Evolutionary conservation across 2,113 vertebrate genomes (phyloP).

Genomic region (Ageneiosus marmoratus): DNA sequence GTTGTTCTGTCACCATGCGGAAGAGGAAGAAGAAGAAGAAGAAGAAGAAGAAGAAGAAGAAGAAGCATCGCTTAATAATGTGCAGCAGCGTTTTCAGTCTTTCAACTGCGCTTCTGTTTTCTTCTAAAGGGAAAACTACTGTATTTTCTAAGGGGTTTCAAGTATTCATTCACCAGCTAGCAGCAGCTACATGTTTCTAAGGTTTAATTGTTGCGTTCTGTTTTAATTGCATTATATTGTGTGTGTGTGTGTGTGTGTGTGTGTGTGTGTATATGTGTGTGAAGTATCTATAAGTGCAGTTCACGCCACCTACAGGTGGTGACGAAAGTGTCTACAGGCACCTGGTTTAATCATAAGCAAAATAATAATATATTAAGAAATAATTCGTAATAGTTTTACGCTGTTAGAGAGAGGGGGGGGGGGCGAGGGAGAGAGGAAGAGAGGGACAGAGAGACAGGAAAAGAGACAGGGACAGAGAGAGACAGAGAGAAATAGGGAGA

Average conservation of each 20-base stretch:
- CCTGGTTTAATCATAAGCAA: conserved; percentile 69
- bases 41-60: conserved; percentile 62
- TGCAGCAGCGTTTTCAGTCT: conserved; percentile 66
- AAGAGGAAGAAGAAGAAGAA: conserved; percentile 60
- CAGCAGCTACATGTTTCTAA: conserved; percentile 40
- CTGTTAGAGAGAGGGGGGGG: too few species aligned
- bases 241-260: conserved; percentile 3
- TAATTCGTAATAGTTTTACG: too few species aligned
- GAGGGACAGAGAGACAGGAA: conserved; percentile 10
- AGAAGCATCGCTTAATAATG: conserved; percentile 66
- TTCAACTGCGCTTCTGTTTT: conserved; percentile 52
- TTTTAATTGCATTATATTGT: not conserved
- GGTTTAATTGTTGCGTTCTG: conserved; percentile 50
- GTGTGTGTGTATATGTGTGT: not conserved
- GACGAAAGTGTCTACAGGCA: conserved; percentile 68
- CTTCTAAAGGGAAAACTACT: conserved; percentile 50
- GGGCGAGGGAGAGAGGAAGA: not conserved
- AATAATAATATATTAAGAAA: too few species aligned
- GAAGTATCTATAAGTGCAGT: conserved; percentile 44
- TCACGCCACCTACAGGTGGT: conserved; percentile 55
- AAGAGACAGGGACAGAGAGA: too few species aligned
- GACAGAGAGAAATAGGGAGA: too few species aligned
- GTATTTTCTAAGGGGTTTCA: too few species aligned
- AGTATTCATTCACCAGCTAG: conserved; percentile 61
- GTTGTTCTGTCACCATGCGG: conserved; percentile 69